phyloP scores from a whole-genome alignment of 2,888 invertebrate genomes.

The Galerucella pusilla region DNA sequence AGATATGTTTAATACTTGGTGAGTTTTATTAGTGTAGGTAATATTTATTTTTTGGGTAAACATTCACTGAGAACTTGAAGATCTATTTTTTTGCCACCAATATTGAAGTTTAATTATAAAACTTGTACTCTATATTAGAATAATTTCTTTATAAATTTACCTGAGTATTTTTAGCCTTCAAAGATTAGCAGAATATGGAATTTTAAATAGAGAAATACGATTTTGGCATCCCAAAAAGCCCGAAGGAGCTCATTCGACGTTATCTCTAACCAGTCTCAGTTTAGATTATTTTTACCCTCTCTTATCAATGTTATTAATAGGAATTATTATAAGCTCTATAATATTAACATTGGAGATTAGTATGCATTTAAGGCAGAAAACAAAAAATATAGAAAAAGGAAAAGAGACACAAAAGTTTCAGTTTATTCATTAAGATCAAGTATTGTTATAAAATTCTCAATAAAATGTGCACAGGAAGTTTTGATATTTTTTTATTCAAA shows the following conservation, averaged over 20 bases:
- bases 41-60: no score
- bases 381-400: background rate
- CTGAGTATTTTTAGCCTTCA: slow-evolving; percentile 52
- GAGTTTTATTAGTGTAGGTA: background rate
- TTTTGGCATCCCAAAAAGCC: slow-evolving; percentile 59
- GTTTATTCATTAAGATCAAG: background rate
- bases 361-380: background rate
- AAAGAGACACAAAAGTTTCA: background rate
- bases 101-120: no score
- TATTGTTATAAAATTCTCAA: background rate
- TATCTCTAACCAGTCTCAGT: slow-evolving; percentile 51
- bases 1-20: slow-evolving; percentile 60
- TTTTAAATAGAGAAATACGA: slow-evolving; percentile 51
- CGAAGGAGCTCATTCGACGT: slow-evolving; percentile 53
- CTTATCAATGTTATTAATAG: slow-evolving; percentile 51
- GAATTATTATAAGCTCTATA: slow-evolving; percentile 52
- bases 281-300: slow-evolving; percentile 58
- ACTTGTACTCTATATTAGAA: no score
- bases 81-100: no score
- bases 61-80: no score
- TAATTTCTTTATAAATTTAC: no score
- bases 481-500: no score
- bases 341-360: slow-evolving; percentile 41
- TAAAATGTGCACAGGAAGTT: background rate
- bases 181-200: slow-evolving; percentile 56